Evolutionary conservation across 2,797 vertebrate genomes (phyloP), one percentile per base, ranked within the genome.

Genomic region (Sebastes alutus): DNA sequence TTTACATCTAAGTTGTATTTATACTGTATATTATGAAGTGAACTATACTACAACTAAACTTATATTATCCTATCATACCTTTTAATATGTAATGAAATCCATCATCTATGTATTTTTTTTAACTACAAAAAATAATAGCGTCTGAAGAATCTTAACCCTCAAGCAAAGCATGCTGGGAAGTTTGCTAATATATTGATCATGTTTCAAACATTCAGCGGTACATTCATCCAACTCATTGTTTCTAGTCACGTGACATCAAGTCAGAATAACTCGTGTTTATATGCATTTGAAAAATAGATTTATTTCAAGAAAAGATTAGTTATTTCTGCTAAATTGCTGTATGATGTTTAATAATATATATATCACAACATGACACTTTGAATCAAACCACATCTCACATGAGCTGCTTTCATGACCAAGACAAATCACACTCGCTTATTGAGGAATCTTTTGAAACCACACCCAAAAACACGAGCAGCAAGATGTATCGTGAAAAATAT

Each of bases 361-460:
- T n/a, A 33, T 38, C 72, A 38, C 23, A 75, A 61, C 25, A 29
- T 35, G 0, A 6, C 49, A n/a, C 70, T 84, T 75, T 59, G 65
- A 84, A 83, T 25, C 59, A 79, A 74, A 89, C 75, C 77, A 80
- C 80, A 81, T 84, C 55, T 82, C 82, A 65, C 67, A 91, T 82
- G 42, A 73, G 16, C 78, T 87, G 33, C 70, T 77, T 86, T 84
- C 80, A 86, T 22, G 76, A 82, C 87, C 72, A 10, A 78, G 77
- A 90, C 83, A 87, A 88, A 93, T 89, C 84, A 84, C 73, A 62
- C 67, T 64, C 61, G 71, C 77, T 86, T 67, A 74, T 82, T 77
- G 76, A 86, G 85, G 85, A 92, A 90, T 92, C 75, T 88, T 83
- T 80, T 86, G 58, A 85, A 89, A 89, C 87, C 87, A 89, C 87